These are phyloP conservation scores for Rhysida immarginata DNA, from an alignment of 1,140 invertebrate species.

Conservation along the genomic window DNA sequence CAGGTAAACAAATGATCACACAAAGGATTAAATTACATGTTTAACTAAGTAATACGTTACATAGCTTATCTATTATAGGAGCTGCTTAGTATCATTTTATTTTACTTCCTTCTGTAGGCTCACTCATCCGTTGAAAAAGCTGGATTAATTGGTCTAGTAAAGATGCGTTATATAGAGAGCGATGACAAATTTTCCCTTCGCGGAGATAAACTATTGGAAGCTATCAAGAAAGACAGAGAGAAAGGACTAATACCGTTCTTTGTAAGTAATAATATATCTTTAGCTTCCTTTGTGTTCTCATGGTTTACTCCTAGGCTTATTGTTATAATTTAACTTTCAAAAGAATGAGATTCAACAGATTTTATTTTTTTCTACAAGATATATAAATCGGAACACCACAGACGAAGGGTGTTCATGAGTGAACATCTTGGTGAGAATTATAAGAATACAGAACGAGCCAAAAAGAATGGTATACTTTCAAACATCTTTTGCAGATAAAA, in stretches of 20 bases:
- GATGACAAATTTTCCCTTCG: constrained; percentile 59
- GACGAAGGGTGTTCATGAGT: too few relatives aligned
- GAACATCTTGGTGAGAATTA: too few relatives aligned
- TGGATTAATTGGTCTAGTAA: constrained; percentile 73
- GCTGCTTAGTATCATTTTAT: too few relatives aligned
- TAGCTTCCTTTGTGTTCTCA: too few relatives aligned
- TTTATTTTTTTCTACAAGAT: background rate
- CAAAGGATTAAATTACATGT: too few relatives aligned
- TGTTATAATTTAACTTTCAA: constrained; percentile 5
- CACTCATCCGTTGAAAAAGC: constrained; percentile 96
- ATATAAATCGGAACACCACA: background rate
- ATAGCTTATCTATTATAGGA: too few relatives aligned
- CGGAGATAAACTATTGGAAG: constrained; percentile 59
- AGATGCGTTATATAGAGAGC: constrained; percentile 64
- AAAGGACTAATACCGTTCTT: constrained; percentile 87
- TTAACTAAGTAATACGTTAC: too few relatives aligned
- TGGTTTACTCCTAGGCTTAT: background rate
- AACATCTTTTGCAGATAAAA: too few relatives aligned
- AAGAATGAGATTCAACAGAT: too few relatives aligned
- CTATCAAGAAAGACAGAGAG: constrained; percentile 63
- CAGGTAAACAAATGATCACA: constrained; percentile 24
- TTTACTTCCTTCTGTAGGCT: constrained; percentile 43
- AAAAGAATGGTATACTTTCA: too few relatives aligned
- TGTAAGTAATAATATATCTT: constrained; percentile 50
- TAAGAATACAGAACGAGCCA: too few relatives aligned